Conservation (phyloP, 2,888 invertebrate genomes). For the Caprella mutica region DNA sequence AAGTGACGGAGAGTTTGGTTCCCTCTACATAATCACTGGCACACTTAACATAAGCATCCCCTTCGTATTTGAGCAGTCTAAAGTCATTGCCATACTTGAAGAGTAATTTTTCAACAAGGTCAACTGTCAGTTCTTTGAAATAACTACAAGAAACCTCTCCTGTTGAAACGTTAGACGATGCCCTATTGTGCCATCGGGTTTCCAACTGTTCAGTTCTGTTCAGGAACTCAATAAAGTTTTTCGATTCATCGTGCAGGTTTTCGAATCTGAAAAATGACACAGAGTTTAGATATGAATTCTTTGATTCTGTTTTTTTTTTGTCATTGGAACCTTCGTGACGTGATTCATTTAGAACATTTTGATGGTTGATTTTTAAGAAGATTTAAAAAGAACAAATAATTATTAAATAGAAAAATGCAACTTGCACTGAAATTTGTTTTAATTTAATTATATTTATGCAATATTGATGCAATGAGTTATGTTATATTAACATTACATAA, state of each 20-base stretch:
- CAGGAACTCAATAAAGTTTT: conserved; percentile 19
- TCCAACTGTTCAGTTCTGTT: conserved; percentile 12
- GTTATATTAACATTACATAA: too few relatives aligned
- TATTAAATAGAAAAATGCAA: too few relatives aligned
- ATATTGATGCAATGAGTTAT: too few relatives aligned
- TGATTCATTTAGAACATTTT: too few relatives aligned
- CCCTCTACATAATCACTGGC: conserved; percentile 11
- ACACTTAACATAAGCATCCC: conserved; percentile 13
- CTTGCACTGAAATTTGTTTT: too few relatives aligned
- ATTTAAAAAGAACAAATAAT: too few relatives aligned
- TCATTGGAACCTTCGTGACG: too few relatives aligned
- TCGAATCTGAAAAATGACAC: conserved; percentile 32
- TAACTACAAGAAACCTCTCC: conserved; percentile 14
- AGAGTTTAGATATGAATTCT: too few relatives aligned
- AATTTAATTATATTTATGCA: too few relatives aligned
- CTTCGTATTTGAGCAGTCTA: conserved; percentile 14
- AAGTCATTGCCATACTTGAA: conserved; percentile 21
- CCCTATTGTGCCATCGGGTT: conserved; percentile 24
- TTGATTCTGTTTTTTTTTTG: too few relatives aligned
- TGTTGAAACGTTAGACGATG: neutral
- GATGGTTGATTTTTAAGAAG: too few relatives aligned
- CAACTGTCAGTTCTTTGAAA: conserved; percentile 13
- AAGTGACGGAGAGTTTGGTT: too few relatives aligned
- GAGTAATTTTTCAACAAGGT: conserved; percentile 2
- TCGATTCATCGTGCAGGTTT: conserved; percentile 15